These are phyloP conservation scores for Anthoptus insignis DNA, from an alignment of 2,888 invertebrate genomes.

Conservation along the genomic window DNA sequence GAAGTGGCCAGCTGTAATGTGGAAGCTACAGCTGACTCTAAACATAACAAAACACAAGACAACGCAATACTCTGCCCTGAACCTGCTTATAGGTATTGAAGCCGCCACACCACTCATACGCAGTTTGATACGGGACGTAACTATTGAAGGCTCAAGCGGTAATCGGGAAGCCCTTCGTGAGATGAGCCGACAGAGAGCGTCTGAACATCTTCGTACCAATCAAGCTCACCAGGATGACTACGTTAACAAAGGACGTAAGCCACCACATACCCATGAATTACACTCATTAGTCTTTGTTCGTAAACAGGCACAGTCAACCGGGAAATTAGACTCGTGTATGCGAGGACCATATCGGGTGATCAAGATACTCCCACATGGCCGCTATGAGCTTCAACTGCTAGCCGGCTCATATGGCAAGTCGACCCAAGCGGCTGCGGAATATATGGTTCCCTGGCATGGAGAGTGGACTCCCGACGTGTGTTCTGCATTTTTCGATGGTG, in stretches of 20 bases:
- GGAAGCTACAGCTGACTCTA: slow-evolving; percentile 37
- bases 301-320: no score
- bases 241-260: not conserved
- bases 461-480: slow-evolving; percentile 27
- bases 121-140: not conserved
- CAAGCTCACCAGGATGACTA: not conserved
- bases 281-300: not conserved
- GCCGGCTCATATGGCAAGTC: slow-evolving; percentile 15
- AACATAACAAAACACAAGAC: slow-evolving; percentile 40
- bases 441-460: slow-evolving; percentile 8
- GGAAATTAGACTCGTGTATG: not conserved
- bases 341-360: not conserved
- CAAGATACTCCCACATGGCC: not conserved
- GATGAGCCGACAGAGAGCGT: not conserved
- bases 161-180: not conserved
- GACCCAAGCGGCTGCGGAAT: slow-evolving; percentile 12
- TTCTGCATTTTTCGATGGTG: slow-evolving; percentile 42
- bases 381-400: slow-evolving; percentile 14
- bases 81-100: not conserved
- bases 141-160: no score
- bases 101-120: not conserved
- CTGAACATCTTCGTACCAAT: not conserved
- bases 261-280: not conserved
- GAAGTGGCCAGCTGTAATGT: slow-evolving; percentile 32
- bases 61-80: not conserved